Evolutionary conservation across 2,113 vertebrate genomes (phyloP).

Genomic region (Prochilodus magdalenae): DNA sequence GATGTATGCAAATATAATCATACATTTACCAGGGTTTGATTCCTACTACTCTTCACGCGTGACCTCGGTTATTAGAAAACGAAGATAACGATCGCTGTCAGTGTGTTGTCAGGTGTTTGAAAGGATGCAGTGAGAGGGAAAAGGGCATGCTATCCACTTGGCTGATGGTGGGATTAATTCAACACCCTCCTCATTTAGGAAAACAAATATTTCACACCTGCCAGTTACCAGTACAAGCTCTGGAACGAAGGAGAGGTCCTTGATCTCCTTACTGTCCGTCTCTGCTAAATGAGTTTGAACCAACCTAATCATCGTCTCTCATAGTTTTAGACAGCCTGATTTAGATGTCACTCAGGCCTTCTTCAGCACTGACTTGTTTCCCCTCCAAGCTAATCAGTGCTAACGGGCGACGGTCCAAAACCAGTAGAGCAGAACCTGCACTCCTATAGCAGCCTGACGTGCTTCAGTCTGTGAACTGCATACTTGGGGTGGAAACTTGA

Average conservation of each 20-base stretch:
- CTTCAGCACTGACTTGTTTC: not conserved
- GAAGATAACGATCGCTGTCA: constrained; percentile 64
- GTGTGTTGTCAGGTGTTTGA: constrained; percentile 55
- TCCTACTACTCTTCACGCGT: constrained; percentile 58
- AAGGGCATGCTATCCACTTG: constrained; percentile 47
- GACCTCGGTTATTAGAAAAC: constrained; percentile 66
- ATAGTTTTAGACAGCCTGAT: not conserved
- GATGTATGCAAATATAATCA: constrained; percentile 73
- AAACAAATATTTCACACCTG: constrained; percentile 50
- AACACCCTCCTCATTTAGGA: constrained; percentile 22
- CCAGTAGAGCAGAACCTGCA: constrained; percentile 33
- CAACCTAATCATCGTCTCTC: not conserved
- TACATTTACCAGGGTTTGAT: constrained; percentile 53
- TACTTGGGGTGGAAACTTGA: constrained; percentile 62
- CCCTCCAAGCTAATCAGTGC: constrained; percentile 38
- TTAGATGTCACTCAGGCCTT: constrained; percentile 43
- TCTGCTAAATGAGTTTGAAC: not conserved
- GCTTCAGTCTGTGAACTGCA: constrained; percentile 57
- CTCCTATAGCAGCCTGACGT: constrained; percentile 59
- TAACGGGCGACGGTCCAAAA: constrained; percentile 38
- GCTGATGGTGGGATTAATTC: constrained; percentile 51
- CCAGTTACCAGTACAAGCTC: constrained; percentile 42
- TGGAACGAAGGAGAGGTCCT: constrained; percentile 47
- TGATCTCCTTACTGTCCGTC: not conserved
- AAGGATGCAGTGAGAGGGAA: constrained; percentile 37